Evolutionary conservation across 2,797 vertebrate species (phyloP), one percentile per base, ranked within the genome.

Genomic region (Sciurus vulgaris): DNA sequence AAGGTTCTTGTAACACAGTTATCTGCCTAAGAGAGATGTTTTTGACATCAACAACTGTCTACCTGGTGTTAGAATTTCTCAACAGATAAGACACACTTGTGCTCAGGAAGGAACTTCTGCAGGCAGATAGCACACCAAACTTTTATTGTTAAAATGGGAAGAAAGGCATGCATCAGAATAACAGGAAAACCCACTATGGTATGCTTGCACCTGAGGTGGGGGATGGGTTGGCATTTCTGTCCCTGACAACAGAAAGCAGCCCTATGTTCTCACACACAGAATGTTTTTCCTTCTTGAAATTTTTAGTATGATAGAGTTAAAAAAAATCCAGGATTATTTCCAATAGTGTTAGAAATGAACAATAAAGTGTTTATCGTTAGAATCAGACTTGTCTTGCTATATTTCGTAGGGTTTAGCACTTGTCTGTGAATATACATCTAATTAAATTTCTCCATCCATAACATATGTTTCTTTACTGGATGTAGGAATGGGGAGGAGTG

Each of bases 321-420:
- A 63, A 63, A 92, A 98, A 98, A 97, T 97, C 96, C 30, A 11
- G 94, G 96, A 98, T 98, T 97, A 98, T 98, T 98, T 96, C 95
- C 97, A 86, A 94, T 22, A 91, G 73, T 96, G 96, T 97, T 98
- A 98, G 98, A 98, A 98, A 96, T 95, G 79, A 95, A 96, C 77
- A 97, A 96, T 93, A 87, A 91, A 84, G 91, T 81, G 35, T 93
- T 96, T 98, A 87, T 96, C 44, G 15, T 96, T 93, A 87, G 94
- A 95, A 94, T 97, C 17, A 13, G 86, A 89, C 93, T 97, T 95
- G 97, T 96, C 97, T 97, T 97, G 35, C 85, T 98, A 94, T 85
- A 70, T 97, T 93, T 96, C 44, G 12, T 28, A 67, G 88, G 65
- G 78, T 69, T 91, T 93, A 92, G 41, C 33, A 86, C 44, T 94